These are phyloP conservation scores for Acromyrmex echinatior DNA, from an alignment of 1,140 invertebrate species.

Conservation along the genomic window DNA sequence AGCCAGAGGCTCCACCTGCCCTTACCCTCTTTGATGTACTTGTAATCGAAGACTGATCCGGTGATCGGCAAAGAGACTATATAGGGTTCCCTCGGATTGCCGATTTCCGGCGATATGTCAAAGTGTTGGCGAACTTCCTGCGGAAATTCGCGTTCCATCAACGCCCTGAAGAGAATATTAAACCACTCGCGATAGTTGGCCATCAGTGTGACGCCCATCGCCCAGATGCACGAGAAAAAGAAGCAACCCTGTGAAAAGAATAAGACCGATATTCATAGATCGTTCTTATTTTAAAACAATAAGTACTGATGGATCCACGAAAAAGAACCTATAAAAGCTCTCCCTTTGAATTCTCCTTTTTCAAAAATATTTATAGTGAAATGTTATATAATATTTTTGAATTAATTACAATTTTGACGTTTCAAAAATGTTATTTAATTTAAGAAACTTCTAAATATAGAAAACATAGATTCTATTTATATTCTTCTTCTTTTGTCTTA, in stretches of 20 bases:
- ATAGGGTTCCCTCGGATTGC: conserved; percentile 90
- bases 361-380: no score
- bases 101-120: conserved; percentile 86
- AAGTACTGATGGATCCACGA: no score
- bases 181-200: conserved; percentile 92
- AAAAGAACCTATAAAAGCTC: no score
- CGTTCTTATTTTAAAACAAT: no score
- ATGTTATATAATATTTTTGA: no score
- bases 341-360: no score
- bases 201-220: conserved; percentile 94
- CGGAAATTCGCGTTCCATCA: conserved; percentile 92
- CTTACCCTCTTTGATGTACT: conserved; percentile 95
- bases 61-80: conserved; percentile 92
- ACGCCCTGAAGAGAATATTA: conserved; percentile 92
- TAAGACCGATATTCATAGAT: neutral
- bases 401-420: no score
- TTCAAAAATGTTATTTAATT: no score
- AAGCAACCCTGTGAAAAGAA: conserved; percentile 91
- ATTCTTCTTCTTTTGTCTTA: no score
- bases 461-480: no score
- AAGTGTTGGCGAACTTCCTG: conserved; percentile 87
- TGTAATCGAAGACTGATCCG: conserved; percentile 95
- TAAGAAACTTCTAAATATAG: no score
- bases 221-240: conserved; percentile 97
- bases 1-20: conserved; percentile 96